Base-by-base conservation (phyloP, 1,140 invertebrate species). In the Drosophila varians region DNA sequence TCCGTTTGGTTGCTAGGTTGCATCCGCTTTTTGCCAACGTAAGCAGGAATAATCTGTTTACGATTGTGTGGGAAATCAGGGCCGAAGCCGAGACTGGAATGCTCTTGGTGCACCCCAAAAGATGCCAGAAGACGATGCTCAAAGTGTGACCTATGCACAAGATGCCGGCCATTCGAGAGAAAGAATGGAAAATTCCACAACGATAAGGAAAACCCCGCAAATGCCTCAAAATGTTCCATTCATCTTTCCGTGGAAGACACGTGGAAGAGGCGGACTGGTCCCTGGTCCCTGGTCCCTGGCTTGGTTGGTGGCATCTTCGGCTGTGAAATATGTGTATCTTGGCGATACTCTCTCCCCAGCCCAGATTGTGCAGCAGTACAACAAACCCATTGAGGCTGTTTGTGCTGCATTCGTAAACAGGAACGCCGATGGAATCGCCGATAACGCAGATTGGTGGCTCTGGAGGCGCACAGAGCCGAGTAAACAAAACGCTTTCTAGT, bases 151-250 rank as follows among this genome's bases (percentile, higher is more conserved):
- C 62, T 45, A 16, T 40, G 25, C 43, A 19, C 56, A 54, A 47
- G 48, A 53, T 53, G 34, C 62, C 51, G 60, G 34, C 12, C 71
- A 42, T 31, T n/a, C n/a, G 4, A 38, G 16, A 5, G 14, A 2
- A 16, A 14, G 25, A 57, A 42, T 84, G 79, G 79, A 84, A 84
- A 84, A 84, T 84, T 78, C 26, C 60, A 53, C 55, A 9, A 52
- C 58, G 73, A 86, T 77, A 77, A 75, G 69, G 42, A 54, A 74
- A 55, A 54, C 16, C 49, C 49, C 49, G 45, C 56, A 46, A 36
- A 60, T 38, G 66, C 19, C 19, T 16, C n/a, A 62, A 64, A 45
- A 66, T 66, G 26, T 72, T 75, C 45, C 66, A 57, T 61, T 69
- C 46, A 69, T 16, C 26, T 54, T 68, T 73, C 45, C 21, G n/a